These are phyloP conservation scores for Rhagophthalmus giganteus DNA, from an alignment of 2,888 invertebrate genomes.

Conservation along the genomic window DNA sequence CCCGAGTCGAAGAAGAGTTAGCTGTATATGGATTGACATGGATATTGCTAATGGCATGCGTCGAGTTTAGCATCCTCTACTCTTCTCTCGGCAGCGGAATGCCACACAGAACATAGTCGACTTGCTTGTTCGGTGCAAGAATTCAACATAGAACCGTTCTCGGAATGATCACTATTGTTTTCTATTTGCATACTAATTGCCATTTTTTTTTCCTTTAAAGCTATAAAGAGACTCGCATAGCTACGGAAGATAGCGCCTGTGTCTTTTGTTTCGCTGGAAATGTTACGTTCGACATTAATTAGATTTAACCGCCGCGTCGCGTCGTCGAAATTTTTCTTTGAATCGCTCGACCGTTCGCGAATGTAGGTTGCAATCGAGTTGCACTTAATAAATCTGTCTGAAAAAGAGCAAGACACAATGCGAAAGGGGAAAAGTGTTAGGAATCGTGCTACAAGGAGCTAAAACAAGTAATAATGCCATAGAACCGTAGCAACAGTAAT, in stretches of 20 bases:
- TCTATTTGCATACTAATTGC: constrained; percentile 29
- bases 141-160: constrained; percentile 27
- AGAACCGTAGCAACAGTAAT: constrained; percentile 33
- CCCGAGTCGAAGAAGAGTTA: constrained; percentile 12
- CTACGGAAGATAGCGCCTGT: not conserved
- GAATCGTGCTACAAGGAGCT: constrained; percentile 30
- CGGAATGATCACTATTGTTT: constrained; percentile 30
- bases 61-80: constrained; percentile 27
- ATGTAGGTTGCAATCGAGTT: constrained; percentile 13
- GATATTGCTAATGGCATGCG: constrained; percentile 30
- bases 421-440: constrained; percentile 22
- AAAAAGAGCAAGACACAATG: constrained; percentile 12
- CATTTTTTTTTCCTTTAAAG: constrained; percentile 13
- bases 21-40: constrained; percentile 30
- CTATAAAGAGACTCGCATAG: not conserved
- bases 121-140: constrained; percentile 19
- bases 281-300: too few relatives aligned
- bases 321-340: too few relatives aligned
- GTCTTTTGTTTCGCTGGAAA: too few relatives aligned
- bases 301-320: too few relatives aligned
- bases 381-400: constrained; percentile 17
- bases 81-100: constrained; percentile 24
- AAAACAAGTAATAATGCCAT: constrained; percentile 27
- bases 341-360: constrained; percentile 1
- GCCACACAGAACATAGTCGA: constrained; percentile 27